Percentiles rank a stretch among this genome's conserved stretches.
These are phyloP conservation scores for Dryoscopus gambensis DNA, from an alignment of 2,113 vertebrate species.

Conservation along the genomic window DNA sequence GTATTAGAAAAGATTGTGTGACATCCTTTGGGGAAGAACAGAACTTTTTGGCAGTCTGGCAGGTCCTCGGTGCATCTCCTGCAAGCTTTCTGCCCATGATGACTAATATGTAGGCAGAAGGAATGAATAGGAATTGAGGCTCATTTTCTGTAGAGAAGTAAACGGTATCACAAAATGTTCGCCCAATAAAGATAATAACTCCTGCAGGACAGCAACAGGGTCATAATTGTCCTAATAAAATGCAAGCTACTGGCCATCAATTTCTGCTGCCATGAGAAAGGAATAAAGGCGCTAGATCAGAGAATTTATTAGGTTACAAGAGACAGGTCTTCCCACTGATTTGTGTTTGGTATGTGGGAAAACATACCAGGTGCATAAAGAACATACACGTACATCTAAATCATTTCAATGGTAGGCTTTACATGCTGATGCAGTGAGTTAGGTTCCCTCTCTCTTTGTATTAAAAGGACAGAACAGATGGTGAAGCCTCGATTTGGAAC, in stretches of 20 bases:
- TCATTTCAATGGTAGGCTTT: neutral
- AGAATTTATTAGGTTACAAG: conserved; percentile 2
- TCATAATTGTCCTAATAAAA: conserved; percentile 57
- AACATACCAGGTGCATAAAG: conserved; percentile 44
- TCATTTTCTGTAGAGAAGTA: neutral
- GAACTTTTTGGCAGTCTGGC: neutral
- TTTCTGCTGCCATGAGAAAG: neutral
- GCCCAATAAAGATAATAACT: neutral
- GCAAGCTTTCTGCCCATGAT: neutral
- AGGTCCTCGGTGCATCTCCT: neutral
- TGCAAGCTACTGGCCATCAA: conserved; percentile 43
- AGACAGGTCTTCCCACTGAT: conserved; percentile 20
- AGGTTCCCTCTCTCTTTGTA: neutral
- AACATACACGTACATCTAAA: neutral
- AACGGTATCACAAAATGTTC: conserved; percentile 5
- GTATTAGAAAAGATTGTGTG: neutral
- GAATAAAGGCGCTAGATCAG: neutral
- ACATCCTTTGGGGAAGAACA: neutral
- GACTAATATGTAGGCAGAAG: neutral
- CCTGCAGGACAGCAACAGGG: conserved; percentile 4
- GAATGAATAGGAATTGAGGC: neutral
- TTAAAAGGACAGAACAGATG: conserved; percentile 52
- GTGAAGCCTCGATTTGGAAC: conserved; percentile 33
- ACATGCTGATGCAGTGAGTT: neutral
- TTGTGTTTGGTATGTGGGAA: conserved; percentile 45